phyloP scores from a whole-genome alignment of 1,140 invertebrate genomes.

The Trissolcus basalis region DNA sequence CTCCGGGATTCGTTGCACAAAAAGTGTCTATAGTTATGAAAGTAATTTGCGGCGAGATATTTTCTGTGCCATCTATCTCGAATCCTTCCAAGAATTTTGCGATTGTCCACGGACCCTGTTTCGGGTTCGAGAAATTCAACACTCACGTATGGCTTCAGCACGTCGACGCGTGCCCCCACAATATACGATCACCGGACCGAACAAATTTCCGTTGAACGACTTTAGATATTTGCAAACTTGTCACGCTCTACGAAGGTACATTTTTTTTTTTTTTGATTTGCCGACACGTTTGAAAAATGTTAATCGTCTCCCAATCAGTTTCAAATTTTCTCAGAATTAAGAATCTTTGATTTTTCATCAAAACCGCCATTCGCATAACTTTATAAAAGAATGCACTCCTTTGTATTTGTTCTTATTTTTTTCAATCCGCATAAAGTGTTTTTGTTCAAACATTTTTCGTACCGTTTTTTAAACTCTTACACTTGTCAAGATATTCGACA shows the following conservation, averaged over 20 bases:
- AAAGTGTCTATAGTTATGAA: slow-evolving; percentile 49
- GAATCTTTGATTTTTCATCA: too few relatives aligned
- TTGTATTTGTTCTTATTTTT: too few relatives aligned
- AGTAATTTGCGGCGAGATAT: slow-evolving; percentile 43
- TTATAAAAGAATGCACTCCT: too few relatives aligned
- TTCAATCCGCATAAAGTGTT: too few relatives aligned
- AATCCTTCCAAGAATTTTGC: slow-evolving; percentile 47
- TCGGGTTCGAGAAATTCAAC: slow-evolving; percentile 31
- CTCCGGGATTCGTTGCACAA: slow-evolving; percentile 47
- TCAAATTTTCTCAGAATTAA: too few relatives aligned
- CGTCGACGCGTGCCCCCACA: slow-evolving; percentile 41
- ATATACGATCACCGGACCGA: too few relatives aligned
- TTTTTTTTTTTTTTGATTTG: too few relatives aligned
- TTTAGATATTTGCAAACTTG: slow-evolving; percentile 23
- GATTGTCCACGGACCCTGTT: slow-evolving; percentile 8
- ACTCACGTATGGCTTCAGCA: slow-evolving; percentile 17
- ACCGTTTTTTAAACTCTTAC: background rate
- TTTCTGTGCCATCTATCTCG: slow-evolving; percentile 26
- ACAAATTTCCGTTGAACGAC: too few relatives aligned
- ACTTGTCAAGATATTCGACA: slow-evolving; percentile 29
- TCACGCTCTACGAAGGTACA: slow-evolving; percentile 32
- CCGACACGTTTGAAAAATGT: background rate
- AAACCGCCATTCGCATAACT: too few relatives aligned
- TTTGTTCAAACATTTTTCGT: too few relatives aligned
- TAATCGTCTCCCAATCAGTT: too few relatives aligned